These are phyloP conservation scores for Lasioglossum oenotherae DNA, from an alignment of 2,888 invertebrate species.

Conservation along the genomic window DNA sequence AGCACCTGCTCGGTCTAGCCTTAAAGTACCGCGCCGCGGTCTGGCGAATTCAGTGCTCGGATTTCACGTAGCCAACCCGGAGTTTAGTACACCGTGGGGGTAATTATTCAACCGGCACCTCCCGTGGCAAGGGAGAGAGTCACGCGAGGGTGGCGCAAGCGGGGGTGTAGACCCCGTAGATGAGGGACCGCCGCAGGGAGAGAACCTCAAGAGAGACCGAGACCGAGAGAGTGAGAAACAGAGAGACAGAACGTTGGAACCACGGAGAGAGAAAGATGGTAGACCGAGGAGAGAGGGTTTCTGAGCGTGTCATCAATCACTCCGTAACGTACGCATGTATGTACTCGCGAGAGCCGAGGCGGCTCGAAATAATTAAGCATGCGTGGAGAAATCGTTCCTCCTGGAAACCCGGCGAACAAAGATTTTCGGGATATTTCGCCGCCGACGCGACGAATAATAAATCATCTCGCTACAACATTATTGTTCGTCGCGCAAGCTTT, in stretches of 20 bases:
- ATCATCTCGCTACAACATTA: slow-evolving; percentile 33
- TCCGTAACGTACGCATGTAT: slow-evolving; percentile 74
- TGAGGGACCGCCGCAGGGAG: slow-evolving; percentile 48
- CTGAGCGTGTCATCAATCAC: slow-evolving; percentile 81
- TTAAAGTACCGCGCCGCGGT: slow-evolving; percentile 78
- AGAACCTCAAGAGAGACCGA: neutral
- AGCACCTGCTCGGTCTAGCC: slow-evolving; percentile 78
- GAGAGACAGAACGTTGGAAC: neutral
- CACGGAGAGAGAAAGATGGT: slow-evolving; percentile 28
- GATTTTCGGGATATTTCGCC: slow-evolving; percentile 57
- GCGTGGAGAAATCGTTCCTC: slow-evolving; percentile 73
- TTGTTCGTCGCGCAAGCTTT: slow-evolving; percentile 7
- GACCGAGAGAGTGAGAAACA: neutral
- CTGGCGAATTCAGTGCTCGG: slow-evolving; percentile 81
- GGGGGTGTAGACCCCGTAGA: slow-evolving; percentile 46
- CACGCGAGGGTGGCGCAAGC: slow-evolving; percentile 75
- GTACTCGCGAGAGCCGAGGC: slow-evolving; percentile 68
- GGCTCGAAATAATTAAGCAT: slow-evolving; percentile 76
- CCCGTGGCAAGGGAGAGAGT: slow-evolving; percentile 76
- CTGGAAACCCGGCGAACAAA: slow-evolving; percentile 54
- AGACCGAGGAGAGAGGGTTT: slow-evolving; percentile 63
- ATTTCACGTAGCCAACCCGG: slow-evolving; percentile 80
- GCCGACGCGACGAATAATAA: slow-evolving; percentile 46
- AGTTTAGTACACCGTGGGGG: slow-evolving; percentile 80
- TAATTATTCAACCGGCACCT: slow-evolving; percentile 84